Base-by-base conservation (phyloP, 35 echinoderm and acorn worm genomes). In the Strongylocentrotus purpuratus region DNA sequence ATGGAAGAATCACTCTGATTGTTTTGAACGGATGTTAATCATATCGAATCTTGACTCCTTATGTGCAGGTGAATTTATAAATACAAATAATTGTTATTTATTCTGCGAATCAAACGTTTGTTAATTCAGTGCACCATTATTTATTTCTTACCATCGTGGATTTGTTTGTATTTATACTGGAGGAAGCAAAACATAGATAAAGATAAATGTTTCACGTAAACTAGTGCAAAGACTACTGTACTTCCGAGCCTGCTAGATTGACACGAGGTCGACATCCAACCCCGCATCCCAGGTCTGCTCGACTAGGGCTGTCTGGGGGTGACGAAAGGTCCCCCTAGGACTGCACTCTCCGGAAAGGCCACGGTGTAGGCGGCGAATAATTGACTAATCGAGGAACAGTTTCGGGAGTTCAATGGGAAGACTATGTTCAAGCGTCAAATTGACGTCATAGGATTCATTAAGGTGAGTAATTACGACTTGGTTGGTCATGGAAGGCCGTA, bases 371-470 rank as follows among this genome's bases (percentile, higher is more conserved):
- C 65, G 65, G 65, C 28, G 65, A 78, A 78, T 78, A 78, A 78
- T 78, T 78, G 65, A 78, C 65, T 78, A 78, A 78, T 78, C 28
- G 65, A 28, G 22, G 22, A 78, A 78, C 22, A 78, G 7, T 78
- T 78, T 78, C 65, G n/a, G 22, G 22, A 78, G 65, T 78, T 78
- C 65, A 78, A 25, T n/a, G 65, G 7, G 65, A 78, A 78, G 20
- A 55, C 25, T 18, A 78, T 78, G 50, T 89, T 33, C 9, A 89
- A 10, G 12, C 87, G 87, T 89, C 87, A 89, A 89, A 89, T 89
- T 89, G 87, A 89, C 87, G 87, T 89, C 87, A 89, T 46, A 45
- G 9, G 32, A 89, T 46, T 89, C 33, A 89, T 89, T 89, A 89
- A 78, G 18, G 18, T 78, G 28, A 78, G 20, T 78, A 78, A 78